These are phyloP conservation scores for Luidia sarsii DNA, from an alignment of 53 echinoderm and acorn worm species.

Conservation along the genomic window DNA sequence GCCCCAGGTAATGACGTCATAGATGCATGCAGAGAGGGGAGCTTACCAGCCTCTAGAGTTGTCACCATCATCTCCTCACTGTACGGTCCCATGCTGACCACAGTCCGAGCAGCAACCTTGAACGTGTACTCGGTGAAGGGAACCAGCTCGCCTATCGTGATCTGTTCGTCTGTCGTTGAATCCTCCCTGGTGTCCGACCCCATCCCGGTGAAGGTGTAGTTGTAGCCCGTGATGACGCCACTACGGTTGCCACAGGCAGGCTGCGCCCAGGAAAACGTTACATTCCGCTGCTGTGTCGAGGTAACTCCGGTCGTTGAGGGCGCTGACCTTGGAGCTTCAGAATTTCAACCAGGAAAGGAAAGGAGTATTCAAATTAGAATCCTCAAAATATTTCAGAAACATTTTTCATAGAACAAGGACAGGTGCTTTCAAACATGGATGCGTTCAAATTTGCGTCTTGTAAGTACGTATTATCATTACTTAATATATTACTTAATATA, in stretches of 20 bases:
- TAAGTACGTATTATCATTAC: too few relatives aligned
- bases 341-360: not conserved
- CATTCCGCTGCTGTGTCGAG: not conserved
- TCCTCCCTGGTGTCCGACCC: not conserved
- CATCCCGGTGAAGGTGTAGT: not conserved
- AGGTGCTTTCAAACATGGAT: too few relatives aligned
- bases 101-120: not conserved
- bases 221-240: constrained; percentile 4
- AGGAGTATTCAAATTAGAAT: too few relatives aligned
- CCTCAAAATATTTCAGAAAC: too few relatives aligned
- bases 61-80: not conserved
- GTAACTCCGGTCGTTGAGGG: too few relatives aligned
- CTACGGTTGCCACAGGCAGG: not conserved
- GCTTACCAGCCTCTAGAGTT: not conserved
- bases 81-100: not conserved
- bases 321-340: not conserved
- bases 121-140: not conserved
- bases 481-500: too few relatives aligned
- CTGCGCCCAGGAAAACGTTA: not conserved
- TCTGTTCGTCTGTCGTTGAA: not conserved
- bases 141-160: not conserved
- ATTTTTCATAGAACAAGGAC: too few relatives aligned
- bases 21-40: too few relatives aligned
- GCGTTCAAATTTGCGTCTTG: too few relatives aligned
- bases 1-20: too few relatives aligned